Evolutionary conservation across 2,113 vertebrate species (phyloP), one percentile per base, ranked within the genome.

Genomic region (Chloroceryle aenea): DNA sequence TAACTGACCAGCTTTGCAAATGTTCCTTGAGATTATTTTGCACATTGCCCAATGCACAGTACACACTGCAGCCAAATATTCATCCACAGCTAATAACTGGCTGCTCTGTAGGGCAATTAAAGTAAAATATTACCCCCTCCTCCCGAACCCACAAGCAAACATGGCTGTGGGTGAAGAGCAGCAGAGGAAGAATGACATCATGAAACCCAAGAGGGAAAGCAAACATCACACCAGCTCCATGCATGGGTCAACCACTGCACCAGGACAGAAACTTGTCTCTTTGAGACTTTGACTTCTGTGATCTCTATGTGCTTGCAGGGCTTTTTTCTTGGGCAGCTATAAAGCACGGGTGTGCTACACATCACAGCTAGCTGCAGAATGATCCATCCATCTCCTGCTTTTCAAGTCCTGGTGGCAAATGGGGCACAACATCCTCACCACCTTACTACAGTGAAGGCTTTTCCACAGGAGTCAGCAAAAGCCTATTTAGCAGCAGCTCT

Each of bases 171-270:
- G 48, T 59, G 58, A 90, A 95, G 85, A 85, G 40, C 62, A 69
- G 62, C 30, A 73, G 63, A 69, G 75, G 59, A 91, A 93, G 85
- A 62, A 63, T 86, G 95, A 96, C 90, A 81, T 96, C 93, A 94
- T 59, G 87, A 95, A 85, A 74, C 50, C 79, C 68, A 86, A 83
- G 87, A 90, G n/a, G 85, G 64, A 95, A 95, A 90, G 72, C 75
- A 96, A 95, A 88, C 38, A 74, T 71, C 81, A 53, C 3, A 2
- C 34, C 75, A 74, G 82, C 16, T 0, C 59, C 63, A 29, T 5
- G 32, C 1, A 1, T 12, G 2, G 59, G 55, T 87, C 85, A 89
- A 66, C 6, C n/a, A 13, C 80, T 7, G 53, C 1, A 6, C n/a
- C 2, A 7, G 47, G 73, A 66, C 64, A 91, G 36, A 86, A 52